Conservation (phyloP, 2,113 vertebrate species). For the Cynoglossus semilaevis region DNA sequence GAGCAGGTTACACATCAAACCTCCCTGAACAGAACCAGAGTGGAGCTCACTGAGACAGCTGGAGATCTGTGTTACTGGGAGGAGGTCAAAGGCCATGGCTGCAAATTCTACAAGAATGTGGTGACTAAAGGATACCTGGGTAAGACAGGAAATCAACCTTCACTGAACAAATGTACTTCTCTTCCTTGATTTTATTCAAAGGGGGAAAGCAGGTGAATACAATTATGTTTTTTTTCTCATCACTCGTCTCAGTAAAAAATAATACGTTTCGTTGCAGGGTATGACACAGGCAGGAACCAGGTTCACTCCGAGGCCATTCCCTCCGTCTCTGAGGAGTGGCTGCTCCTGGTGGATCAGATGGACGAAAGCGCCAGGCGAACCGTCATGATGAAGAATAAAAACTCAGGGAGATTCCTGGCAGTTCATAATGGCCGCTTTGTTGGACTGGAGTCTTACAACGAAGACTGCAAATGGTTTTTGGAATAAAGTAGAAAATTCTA, state of each 20-base stretch:
- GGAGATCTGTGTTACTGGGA: conserved; percentile 42
- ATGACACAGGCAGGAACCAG: conserved; percentile 20
- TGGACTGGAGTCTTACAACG: conserved; percentile 27
- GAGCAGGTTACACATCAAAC: conserved; percentile 5
- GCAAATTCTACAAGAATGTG: conserved; percentile 45
- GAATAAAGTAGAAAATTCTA: conserved; percentile 17
- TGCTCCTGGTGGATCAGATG: conserved; percentile 46
- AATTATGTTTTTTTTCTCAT: conserved; percentile 7
- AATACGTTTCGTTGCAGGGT: conserved; percentile 25
- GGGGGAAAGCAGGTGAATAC: conserved; percentile 8
- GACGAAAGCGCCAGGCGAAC: conserved; percentile 47
- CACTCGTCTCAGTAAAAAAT: conserved; percentile 13
- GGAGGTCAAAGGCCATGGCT: conserved; percentile 44
- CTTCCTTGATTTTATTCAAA: conserved; percentile 58
- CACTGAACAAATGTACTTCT: conserved; percentile 5
- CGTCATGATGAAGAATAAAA: conserved; percentile 55
- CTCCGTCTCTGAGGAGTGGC: conserved; percentile 49
- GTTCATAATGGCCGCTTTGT: conserved; percentile 30
- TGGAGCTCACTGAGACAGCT: conserved; percentile 22
- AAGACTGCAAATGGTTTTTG: conserved; percentile 59
- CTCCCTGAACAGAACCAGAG: conserved; percentile 22
- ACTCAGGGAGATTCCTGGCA: conserved; percentile 36
- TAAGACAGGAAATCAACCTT: conserved; percentile 3
- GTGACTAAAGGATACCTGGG: conserved; percentile 39
- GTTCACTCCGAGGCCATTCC: conserved; percentile 25